These are phyloP conservation scores for Pogonognathellus flavescens DNA, from an alignment of 1,140 invertebrate species.

Conservation along the genomic window DNA sequence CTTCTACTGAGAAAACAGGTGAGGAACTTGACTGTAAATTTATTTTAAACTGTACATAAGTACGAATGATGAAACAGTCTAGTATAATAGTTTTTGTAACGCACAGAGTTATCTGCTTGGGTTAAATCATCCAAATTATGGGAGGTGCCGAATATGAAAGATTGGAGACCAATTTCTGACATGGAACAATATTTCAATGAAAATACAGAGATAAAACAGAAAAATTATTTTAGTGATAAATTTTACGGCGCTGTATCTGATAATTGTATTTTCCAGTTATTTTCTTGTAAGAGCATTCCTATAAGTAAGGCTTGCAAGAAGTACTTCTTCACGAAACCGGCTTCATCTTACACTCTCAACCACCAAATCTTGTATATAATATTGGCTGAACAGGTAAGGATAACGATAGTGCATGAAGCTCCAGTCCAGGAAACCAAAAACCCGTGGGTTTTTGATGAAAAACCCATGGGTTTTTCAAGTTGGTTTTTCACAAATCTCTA, in stretches of 20 bases:
- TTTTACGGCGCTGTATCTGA: neutral
- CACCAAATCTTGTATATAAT: neutral
- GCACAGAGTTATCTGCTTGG: neutral
- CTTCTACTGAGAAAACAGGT: neutral
- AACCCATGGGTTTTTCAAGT: too few relatives aligned
- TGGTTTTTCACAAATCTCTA: too few relatives aligned
- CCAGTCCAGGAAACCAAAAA: too few relatives aligned
- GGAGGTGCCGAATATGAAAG: neutral
- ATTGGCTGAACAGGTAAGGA: conserved; percentile 5
- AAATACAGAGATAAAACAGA: neutral
- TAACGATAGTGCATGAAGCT: too few relatives aligned
- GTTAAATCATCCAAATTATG: neutral
- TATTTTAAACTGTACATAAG: neutral
- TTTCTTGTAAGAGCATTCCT: neutral
- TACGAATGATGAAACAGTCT: neutral
- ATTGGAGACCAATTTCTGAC: neutral
- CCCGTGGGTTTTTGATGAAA: too few relatives aligned
- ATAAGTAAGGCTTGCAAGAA: neutral
- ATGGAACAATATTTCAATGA: neutral
- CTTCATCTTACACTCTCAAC: neutral
- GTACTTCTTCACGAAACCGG: neutral
- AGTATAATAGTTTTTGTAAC: neutral
- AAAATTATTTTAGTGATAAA: neutral
- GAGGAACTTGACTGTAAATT: neutral
- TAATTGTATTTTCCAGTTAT: neutral